Percentiles rank a stretch among this genome's conserved stretches.
Conservation (phyloP, 2,797 vertebrate genomes). For the Sylvilagus floridanus region DNA sequence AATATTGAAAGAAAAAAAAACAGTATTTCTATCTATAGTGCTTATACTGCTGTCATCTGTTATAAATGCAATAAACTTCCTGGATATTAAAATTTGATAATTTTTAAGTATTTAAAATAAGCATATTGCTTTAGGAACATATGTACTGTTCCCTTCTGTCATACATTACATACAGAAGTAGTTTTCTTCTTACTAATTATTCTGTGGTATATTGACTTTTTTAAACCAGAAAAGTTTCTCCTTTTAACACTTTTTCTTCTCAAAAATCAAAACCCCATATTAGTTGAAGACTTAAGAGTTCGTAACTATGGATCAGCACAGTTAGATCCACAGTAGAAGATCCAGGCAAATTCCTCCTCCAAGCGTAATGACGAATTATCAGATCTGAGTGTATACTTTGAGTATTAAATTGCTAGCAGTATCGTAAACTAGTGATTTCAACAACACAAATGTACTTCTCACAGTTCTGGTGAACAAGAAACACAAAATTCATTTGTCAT, state of each 20-base stretch:
- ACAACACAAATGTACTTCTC: background rate
- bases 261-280: background rate
- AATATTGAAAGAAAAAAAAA: too few relatives aligned
- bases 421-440: background rate
- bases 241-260: background rate
- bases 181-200: background rate
- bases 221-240: background rate
- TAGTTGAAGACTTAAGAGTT: background rate
- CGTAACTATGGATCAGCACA: background rate
- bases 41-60: background rate
- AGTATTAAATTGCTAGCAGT: background rate
- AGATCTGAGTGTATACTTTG: background rate
- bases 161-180: background rate
- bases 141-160: background rate
- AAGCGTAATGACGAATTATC: background rate
- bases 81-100: background rate
- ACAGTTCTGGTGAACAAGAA: background rate
- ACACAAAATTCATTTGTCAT: background rate
- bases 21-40: background rate
- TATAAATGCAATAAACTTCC: slow-evolving; percentile 32
- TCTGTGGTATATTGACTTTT: background rate
- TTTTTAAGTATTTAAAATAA: slow-evolving; percentile 18
- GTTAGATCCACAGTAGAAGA: background rate
- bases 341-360: background rate
- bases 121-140: background rate